These are phyloP conservation scores for Caenorhabditis sp. DNA, from an alignment of 2,888 invertebrate genomes.

Conservation along the genomic window DNA sequence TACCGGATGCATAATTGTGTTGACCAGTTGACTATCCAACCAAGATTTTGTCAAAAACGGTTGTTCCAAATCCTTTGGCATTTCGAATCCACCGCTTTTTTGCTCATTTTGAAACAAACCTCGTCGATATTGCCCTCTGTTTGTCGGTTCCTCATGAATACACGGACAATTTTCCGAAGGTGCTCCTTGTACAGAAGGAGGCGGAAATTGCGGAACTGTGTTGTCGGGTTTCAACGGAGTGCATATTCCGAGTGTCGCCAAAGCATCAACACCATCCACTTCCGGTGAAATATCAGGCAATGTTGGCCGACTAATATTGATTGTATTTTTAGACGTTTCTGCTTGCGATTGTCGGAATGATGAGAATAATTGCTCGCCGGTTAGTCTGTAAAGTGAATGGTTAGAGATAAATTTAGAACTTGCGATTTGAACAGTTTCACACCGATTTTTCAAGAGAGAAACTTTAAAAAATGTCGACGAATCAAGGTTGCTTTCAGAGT, in stretches of 20 bases:
- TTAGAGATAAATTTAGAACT: no score
- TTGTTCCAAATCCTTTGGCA: conserved; percentile 27
- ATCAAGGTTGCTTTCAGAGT: no score
- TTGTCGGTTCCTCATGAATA: conserved; percentile 13
- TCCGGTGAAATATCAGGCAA: conserved; percentile 33
- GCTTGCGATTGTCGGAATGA: not conserved
- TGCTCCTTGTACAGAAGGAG: not conserved
- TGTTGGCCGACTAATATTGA: conserved; percentile 11
- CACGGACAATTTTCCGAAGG: conserved; percentile 13
- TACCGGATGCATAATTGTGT: conserved; percentile 32
- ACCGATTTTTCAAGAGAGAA: no score
- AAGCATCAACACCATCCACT: conserved; percentile 21
- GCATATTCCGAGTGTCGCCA: conserved; percentile 28
- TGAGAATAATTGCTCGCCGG: conserved; percentile 29
- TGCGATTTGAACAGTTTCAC: no score
- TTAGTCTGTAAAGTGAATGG: conserved; percentile 4
- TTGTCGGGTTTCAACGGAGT: conserved; percentile 30
- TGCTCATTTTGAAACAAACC: not conserved
- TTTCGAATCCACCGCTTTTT: conserved; percentile 20
- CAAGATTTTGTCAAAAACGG: conserved; percentile 29
- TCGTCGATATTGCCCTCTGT: not conserved
- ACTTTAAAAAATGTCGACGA: no score
- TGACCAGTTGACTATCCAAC: conserved; percentile 30
- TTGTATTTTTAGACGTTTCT: not conserved
- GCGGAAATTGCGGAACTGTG: conserved; percentile 12